Evolutionary conservation across 1,140 invertebrate species (phyloP).

Genomic region (Hylaeus anthracinus): DNA sequence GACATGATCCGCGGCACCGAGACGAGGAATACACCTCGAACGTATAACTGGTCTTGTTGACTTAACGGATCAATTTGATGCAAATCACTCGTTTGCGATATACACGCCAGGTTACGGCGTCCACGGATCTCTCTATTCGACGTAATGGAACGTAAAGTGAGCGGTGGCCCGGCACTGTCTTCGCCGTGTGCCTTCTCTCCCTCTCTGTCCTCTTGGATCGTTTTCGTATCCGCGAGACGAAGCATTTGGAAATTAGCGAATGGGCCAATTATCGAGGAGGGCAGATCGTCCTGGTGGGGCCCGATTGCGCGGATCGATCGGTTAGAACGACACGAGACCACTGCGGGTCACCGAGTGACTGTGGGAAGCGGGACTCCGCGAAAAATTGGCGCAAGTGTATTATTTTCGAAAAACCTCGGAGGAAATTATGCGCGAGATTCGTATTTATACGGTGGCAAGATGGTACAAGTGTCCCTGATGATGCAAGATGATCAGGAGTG

Average conservation of each 20-base stretch:
- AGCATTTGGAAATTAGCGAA: conserved; percentile 66
- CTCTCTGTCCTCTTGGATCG: background rate
- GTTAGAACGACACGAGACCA: conserved; percentile 22
- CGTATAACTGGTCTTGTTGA: conserved; percentile 72
- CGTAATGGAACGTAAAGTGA: conserved; percentile 47
- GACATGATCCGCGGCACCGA: conserved; percentile 53
- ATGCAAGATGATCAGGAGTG: too few relatives aligned
- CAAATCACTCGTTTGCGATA: conserved; percentile 80
- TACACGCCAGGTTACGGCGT: conserved; percentile 39
- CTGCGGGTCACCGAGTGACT: conserved; percentile 51
- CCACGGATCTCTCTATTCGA: conserved; percentile 33
- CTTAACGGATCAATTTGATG: conserved; percentile 79
- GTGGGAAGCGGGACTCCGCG: conserved; percentile 43
- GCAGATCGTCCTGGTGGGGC: background rate
- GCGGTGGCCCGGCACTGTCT: background rate
- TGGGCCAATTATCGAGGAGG: conserved; percentile 54
- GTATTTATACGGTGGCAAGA: too few relatives aligned
- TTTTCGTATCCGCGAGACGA: conserved; percentile 16
- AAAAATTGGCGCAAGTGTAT: too few relatives aligned
- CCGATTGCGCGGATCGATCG: conserved; percentile 50
- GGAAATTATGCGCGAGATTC: too few relatives aligned
- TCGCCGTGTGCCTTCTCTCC: conserved; percentile 31
- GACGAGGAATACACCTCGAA: conserved; percentile 55
- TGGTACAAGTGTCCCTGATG: too few relatives aligned
- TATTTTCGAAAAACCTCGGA: too few relatives aligned